Evolutionary conservation across 2,888 invertebrate species (phyloP), one percentile per base, ranked within the genome.

Genomic region (Linnaemya vulpina): DNA sequence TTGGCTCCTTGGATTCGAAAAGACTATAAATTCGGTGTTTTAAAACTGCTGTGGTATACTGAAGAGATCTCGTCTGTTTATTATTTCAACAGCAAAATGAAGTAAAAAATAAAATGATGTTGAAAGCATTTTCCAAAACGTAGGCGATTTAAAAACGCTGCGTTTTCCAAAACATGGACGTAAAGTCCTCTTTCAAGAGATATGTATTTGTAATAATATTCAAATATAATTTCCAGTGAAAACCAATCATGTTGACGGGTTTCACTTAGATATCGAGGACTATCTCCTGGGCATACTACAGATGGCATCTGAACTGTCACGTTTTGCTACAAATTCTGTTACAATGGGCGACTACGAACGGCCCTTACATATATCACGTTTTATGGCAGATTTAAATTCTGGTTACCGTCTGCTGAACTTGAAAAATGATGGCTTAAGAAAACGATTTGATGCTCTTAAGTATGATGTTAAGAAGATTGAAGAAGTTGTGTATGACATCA

Each of bases 401-500:
- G 98, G 98, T 0, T 98, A 98, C 91, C 95, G 97, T 90, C 93
- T 98, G 78, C 92, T 98, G 15, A 98, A 98, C 90, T 93, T 98
- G 68, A 98, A 98, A 92, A 98, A 98, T 92, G 98, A 98, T 90
- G 94, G 95, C 8, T 93, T 98, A 3, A 94, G 98, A 71, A 98
- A 97, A 90, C 94, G 96, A 15, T 98, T 96, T 89, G 98, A 98
- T 93, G 96, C 95, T 0, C 93, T 98, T 2, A 96, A 98, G 87
- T 98, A 98, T 90, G 98, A 98, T 90, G 96, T 98, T 25, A 98
- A 98, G 92, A 98, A 98, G 92, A 97, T 98, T 17, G 98, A 98
- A 90, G 97, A 97, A 91, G 96, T 98, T 0, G 97, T 91, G 0
- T 97, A 97, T 89, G 97, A 98, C 90, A 94, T 98, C 53, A 96